These are phyloP conservation scores for Argyresthia goedartella DNA, from an alignment of 2,888 invertebrate genomes.

Conservation along the genomic window DNA sequence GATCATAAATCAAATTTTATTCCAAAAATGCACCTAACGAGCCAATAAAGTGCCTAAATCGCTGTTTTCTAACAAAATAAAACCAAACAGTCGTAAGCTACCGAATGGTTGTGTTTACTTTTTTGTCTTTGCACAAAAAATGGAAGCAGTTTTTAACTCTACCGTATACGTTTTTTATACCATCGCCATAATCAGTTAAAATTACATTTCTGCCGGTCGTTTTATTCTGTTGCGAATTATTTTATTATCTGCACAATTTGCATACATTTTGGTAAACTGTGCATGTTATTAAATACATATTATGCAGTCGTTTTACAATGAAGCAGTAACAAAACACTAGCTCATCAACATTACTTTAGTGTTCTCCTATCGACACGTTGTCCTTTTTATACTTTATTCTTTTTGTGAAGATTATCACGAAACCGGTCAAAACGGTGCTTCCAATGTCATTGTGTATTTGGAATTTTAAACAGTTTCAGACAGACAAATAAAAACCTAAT, in stretches of 20 bases:
- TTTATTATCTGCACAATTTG: neutral
- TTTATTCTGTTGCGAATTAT: neutral
- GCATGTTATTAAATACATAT: no score
- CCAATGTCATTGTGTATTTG: no score
- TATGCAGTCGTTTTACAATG: no score
- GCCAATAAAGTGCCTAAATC: constrained; percentile 39
- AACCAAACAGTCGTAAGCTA: constrained; percentile 44
- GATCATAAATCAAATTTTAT: constrained; percentile 41
- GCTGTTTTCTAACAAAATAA: constrained; percentile 37
- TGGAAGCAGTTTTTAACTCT: constrained; percentile 22
- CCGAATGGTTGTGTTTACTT: constrained; percentile 41
- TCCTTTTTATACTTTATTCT: no score
- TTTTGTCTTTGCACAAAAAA: constrained; percentile 33
- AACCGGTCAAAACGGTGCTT: no score
- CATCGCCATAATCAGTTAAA: neutral
- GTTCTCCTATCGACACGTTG: no score
- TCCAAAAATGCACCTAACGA: constrained; percentile 34
- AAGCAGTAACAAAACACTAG: no score
- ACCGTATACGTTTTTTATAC: neutral
- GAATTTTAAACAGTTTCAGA: no score
- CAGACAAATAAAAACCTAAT: no score
- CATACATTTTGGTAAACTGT: no score
- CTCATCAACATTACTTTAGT: no score
- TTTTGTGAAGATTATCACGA: no score
- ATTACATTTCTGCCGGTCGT: neutral